Conservation (phyloP, 37 sponge, comb jelly and placozoan species). For the Chondrilla cf. caribensis region DNA sequence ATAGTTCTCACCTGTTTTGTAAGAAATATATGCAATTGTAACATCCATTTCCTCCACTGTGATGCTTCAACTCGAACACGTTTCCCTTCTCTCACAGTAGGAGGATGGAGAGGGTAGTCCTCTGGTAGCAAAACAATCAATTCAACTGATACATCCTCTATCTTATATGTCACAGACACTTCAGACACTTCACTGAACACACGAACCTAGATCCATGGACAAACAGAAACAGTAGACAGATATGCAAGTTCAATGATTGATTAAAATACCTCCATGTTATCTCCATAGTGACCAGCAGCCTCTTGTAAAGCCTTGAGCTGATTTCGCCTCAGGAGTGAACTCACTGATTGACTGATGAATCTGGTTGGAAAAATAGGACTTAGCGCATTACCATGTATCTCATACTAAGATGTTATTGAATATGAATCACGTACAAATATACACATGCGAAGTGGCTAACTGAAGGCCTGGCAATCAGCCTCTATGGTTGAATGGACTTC, state of each 20-base stretch:
- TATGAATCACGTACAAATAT: too few species aligned
- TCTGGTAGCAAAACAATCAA: slow-evolving; percentile 63
- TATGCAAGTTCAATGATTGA: neutral
- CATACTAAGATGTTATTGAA: too few species aligned
- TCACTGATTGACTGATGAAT: slow-evolving; percentile 24
- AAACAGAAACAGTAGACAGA: neutral
- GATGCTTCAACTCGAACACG: slow-evolving; percentile 60
- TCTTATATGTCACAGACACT: slow-evolving; percentile 73
- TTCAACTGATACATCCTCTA: slow-evolving; percentile 86
- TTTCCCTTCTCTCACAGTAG: slow-evolving; percentile 74
- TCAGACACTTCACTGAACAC: slow-evolving; percentile 64
- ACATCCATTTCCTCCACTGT: slow-evolving; percentile 94
- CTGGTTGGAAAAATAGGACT: neutral
- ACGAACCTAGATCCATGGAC: slow-evolving; percentile 40
- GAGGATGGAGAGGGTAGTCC: slow-evolving; percentile 79
- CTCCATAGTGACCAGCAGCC: neutral
- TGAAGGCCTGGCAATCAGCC: too few species aligned
- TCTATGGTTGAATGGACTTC: too few species aligned
- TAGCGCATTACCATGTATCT: neutral
- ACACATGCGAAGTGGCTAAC: too few species aligned
- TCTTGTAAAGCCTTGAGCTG: slow-evolving; percentile 24
- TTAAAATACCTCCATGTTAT: slow-evolving; percentile 31
- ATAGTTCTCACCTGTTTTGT: slow-evolving; percentile 91
- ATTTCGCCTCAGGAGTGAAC: slow-evolving; percentile 7
- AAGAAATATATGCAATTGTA: slow-evolving; percentile 82